phyloP scores from a whole-genome alignment of 2,888 invertebrate genomes.

The Drosophila acutilabella region DNA sequence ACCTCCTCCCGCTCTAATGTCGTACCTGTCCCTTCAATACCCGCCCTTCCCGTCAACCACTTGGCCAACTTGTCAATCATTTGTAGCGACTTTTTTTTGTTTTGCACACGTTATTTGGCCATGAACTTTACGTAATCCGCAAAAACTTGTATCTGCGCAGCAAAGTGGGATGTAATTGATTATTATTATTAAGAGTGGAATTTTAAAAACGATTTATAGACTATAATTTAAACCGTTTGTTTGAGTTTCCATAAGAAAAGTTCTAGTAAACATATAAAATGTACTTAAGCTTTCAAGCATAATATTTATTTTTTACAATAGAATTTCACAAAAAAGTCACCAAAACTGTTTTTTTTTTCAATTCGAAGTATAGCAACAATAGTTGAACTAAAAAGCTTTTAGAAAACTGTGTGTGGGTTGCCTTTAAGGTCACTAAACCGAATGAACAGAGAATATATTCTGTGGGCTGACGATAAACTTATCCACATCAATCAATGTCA shows the following conservation, averaged over 20 bases:
- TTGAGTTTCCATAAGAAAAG: neutral
- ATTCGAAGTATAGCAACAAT: neutral
- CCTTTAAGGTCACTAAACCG: conserved; percentile 28
- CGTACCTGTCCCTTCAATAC: neutral
- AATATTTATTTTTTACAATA: neutral
- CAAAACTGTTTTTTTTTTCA: too few species aligned
- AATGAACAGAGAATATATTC: conserved; percentile 28
- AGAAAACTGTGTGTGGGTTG: conserved; percentile 17
- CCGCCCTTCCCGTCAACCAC: conserved; percentile 13
- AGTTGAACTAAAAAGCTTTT: conserved; percentile 38
- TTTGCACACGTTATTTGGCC: conserved; percentile 56
- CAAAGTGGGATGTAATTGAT: neutral
- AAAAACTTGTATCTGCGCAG: conserved; percentile 2
- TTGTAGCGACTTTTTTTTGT: conserved; percentile 55
- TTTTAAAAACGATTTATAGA: neutral
- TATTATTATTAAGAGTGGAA: neutral
- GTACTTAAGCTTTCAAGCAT: neutral
- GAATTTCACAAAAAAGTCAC: neutral
- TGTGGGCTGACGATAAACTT: conserved; percentile 18
- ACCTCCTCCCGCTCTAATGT: neutral
- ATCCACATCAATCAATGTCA: conserved; percentile 56
- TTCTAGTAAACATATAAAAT: too few species aligned
- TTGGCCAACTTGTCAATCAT: conserved; percentile 76
- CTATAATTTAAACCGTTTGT: neutral
- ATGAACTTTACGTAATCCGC: conserved; percentile 61